A percentile compares a stretch with the other conserved stretches of the same genome.
Conservation (phyloP, 37 sponge, comb jelly and placozoan species). For the Dysidea cf. avara region DNA sequence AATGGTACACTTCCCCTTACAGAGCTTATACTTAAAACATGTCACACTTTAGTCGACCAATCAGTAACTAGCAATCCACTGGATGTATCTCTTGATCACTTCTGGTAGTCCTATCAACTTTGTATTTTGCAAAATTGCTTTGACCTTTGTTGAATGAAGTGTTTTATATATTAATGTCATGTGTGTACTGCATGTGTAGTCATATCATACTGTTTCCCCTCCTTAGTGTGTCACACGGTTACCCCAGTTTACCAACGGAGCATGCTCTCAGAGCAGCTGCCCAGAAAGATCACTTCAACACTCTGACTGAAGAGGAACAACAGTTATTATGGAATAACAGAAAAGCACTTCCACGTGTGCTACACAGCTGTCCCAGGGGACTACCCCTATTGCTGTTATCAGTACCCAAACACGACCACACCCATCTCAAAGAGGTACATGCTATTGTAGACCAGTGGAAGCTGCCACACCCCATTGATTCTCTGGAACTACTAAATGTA, state of each 20-base stretch:
- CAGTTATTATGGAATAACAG: slow-evolving; percentile 55
- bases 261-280: slow-evolving; percentile 8
- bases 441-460: slow-evolving; percentile 35
- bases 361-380: slow-evolving; percentile 46
- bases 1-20: too few species aligned
- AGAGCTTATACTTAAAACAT: too few species aligned
- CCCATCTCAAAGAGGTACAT: slow-evolving; percentile 1
- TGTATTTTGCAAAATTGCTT: too few species aligned
- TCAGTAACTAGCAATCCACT: too few species aligned
- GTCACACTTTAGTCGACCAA: too few species aligned
- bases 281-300: slow-evolving; percentile 32
- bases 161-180: too few species aligned
- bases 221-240: neutral
- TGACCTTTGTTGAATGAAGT: too few species aligned
- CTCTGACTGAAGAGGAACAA: slow-evolving; percentile 37
- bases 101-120: too few species aligned
- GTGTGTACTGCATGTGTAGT: too few species aligned
- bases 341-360: slow-evolving; percentile 6
- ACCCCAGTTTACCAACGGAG: slow-evolving; percentile 2
- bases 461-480: slow-evolving; percentile 30
- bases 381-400: slow-evolving; percentile 52
- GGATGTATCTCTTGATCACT: too few species aligned
- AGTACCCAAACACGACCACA: slow-evolving; percentile 23
- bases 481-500: slow-evolving; percentile 61
- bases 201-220: neutral